These are phyloP conservation scores for Chloroclysta siterata DNA, from an alignment of 2,888 invertebrate species.

Conservation along the genomic window DNA sequence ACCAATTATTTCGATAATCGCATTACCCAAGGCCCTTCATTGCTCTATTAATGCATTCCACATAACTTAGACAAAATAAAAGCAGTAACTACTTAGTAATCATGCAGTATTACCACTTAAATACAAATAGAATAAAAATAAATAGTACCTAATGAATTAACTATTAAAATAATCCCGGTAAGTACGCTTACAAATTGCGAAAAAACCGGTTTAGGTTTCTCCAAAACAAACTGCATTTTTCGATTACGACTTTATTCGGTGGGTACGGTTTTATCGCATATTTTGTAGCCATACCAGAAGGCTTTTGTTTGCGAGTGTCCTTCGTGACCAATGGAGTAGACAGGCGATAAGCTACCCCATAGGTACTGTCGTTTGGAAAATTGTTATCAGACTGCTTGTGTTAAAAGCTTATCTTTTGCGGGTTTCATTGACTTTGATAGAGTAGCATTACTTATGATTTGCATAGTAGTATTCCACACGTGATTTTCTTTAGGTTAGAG, in stretches of 20 bases:
- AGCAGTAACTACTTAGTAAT: too few species aligned
- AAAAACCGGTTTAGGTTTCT: not conserved
- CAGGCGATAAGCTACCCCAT: slow-evolving; percentile 29
- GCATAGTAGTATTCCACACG: too few species aligned
- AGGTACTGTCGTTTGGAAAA: slow-evolving; percentile 26
- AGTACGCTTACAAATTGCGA: too few species aligned
- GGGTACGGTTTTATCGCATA: not conserved
- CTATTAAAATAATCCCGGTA: too few species aligned
- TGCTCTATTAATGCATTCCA: too few species aligned
- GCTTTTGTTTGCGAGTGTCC: slow-evolving; percentile 36
- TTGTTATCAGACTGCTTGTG: not conserved
- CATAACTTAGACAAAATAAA: too few species aligned
- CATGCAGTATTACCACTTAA: too few species aligned
- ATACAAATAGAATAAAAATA: too few species aligned
- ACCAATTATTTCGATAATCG: too few species aligned
- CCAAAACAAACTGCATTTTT: not conserved
- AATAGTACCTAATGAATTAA: too few species aligned
- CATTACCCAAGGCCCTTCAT: too few species aligned
- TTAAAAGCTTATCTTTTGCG: slow-evolving; percentile 3
- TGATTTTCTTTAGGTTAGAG: too few species aligned
- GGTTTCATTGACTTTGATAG: not conserved
- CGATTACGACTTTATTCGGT: not conserved
- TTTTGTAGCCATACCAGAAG: slow-evolving; percentile 14
- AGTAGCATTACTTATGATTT: not conserved
- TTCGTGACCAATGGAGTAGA: slow-evolving; percentile 36